A percentile compares a stretch with the other conserved stretches of the same genome.
These are phyloP conservation scores for Holothuria leucospilota DNA, from an alignment of 53 echinoderm and acorn worm genomes.

Conservation along the genomic window DNA sequence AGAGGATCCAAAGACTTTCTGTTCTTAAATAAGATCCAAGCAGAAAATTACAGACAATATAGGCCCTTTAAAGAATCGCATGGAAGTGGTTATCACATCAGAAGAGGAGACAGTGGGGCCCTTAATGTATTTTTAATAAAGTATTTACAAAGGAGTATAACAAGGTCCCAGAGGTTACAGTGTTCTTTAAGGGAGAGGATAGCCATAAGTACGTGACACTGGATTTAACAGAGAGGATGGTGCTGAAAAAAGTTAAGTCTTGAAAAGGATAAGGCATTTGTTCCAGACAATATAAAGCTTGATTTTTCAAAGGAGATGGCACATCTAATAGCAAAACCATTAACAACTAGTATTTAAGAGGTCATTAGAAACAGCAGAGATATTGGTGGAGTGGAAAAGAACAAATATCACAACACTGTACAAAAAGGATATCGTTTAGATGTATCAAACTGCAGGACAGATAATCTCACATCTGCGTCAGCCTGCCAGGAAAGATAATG, in stretches of 20 bases:
- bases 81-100: too few relatives aligned
- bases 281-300: neutral
- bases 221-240: slow-evolving; percentile 36
- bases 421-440: slow-evolving; percentile 1
- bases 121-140: too few relatives aligned
- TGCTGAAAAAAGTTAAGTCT: neutral
- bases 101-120: too few relatives aligned
- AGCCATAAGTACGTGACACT: neutral
- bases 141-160: slow-evolving; percentile 15
- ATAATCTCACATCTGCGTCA: slow-evolving; percentile 11
- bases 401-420: slow-evolving; percentile 30
- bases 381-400: slow-evolving; percentile 13
- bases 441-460: slow-evolving; percentile 13
- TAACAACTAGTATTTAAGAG: neutral
- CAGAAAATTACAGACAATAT: too few relatives aligned
- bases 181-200: neutral
- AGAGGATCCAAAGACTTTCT: too few relatives aligned
- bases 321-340: slow-evolving; percentile 6
- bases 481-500: slow-evolving; percentile 30
- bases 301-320: slow-evolving; percentile 16
- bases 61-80: too few relatives aligned
- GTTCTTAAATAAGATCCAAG: too few relatives aligned
- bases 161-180: neutral
- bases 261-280: slow-evolving; percentile 17
- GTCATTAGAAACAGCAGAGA: slow-evolving; percentile 1